Base-by-base conservation (phyloP, 2,888 invertebrate genomes). In the Fissipunctia ypsillon region DNA sequence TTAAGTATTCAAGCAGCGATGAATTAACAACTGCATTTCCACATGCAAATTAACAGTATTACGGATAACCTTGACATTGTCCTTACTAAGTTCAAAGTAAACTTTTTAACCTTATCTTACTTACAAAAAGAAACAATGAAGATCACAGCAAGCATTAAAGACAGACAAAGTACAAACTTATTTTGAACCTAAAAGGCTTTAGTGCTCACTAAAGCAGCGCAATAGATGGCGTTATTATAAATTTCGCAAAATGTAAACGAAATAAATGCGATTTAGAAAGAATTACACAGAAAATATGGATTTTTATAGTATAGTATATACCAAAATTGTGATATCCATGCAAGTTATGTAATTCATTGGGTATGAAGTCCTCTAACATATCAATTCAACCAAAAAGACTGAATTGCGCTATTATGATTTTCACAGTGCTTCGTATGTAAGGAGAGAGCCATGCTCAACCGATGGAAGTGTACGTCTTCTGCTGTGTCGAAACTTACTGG, bases 401-500 rank as follows among this genome's bases (percentile, higher is more conserved):
- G 45, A 69, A 86, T 77, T 83, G 73, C 87, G 69, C 56, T 83
- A 83, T 71, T 31, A 80, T 75, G 9, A 74, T 86, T 81, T 76
- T 74, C 67, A 22, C 31, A 14, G 38, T 7, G 10, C 9, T 81
- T 64, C 16, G 57, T 74, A 77, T 81, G 61, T 60, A 71, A 67
- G 1, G 7, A 38, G 60, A 35, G 45, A 69, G 54, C 43, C 14
- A 25, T 12, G 1, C 10, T 9, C 0, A 0, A 19, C 9, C 0
- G 43, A 83, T 85, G 90, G 88, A 90, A 84, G 88, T 83, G 88
- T 87, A 87, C 83, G 85, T 83, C 87, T 82, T 84, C 87, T 87
- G 85, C 80, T 76, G 88, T 89, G 90, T 87, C 89, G 87, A 83
- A 86, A 91, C 91, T 92, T 92, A 91, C 91, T 91, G 83, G 81